A percentile compares a stretch with the other conserved stretches of the same genome.
These are phyloP conservation scores for Aelia acuminata DNA, from an alignment of 2,888 invertebrate genomes.

Conservation along the genomic window DNA sequence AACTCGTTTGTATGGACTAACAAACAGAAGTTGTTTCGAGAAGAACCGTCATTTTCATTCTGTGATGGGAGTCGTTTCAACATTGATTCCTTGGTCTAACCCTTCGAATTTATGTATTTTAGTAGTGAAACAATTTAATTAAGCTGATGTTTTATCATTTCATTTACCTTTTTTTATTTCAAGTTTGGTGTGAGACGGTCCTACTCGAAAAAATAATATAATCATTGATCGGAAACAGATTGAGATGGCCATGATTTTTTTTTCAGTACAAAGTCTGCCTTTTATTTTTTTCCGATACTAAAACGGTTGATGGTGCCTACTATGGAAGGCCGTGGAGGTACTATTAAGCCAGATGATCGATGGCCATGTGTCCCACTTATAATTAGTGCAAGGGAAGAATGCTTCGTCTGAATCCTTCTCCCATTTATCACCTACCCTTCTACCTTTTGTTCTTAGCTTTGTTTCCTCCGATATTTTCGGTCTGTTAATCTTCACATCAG, in stretches of 20 bases:
- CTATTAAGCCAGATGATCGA: conserved; percentile 42
- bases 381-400: conserved; percentile 48
- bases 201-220: conserved; percentile 1
- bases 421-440: conserved; percentile 29
- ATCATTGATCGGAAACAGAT: conserved; percentile 11
- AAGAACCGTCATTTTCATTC: no score
- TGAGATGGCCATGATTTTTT: not conserved
- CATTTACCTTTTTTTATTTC: no score
- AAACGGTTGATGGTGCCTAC: conserved; percentile 29
- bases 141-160: no score
- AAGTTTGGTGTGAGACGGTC: no score
- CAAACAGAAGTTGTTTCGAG: no score
- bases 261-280: conserved; percentile 1
- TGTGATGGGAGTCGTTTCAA: no score
- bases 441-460: conserved; percentile 32
- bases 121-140: no score
- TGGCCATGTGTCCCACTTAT: conserved; percentile 31
- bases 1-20: no score
- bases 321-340: conserved; percentile 27
- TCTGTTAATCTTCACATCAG: not conserved
- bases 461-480: conserved; percentile 33
- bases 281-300: not conserved
- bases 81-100: no score
- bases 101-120: no score
- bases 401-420: conserved; percentile 42